Conservation (phyloP, 1,140 invertebrate species). For the Eupeodes corollae region DNA sequence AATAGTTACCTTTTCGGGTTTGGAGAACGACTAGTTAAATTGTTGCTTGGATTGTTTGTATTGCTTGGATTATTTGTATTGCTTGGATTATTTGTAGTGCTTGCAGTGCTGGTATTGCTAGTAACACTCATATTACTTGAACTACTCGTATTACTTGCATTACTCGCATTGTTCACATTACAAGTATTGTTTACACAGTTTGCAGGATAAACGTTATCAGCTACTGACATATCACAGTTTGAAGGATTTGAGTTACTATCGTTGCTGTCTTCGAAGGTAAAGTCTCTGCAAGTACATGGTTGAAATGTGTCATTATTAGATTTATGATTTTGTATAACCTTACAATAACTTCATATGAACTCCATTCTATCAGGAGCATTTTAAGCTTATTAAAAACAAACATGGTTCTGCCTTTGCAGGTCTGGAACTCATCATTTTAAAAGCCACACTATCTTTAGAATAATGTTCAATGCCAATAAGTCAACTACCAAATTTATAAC, state of each 20-base stretch:
- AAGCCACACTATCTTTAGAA: no score
- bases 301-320: no score
- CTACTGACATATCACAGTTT: slow-evolving; percentile 36
- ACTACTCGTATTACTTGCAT: background rate
- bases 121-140: no score
- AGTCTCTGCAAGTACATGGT: slow-evolving; percentile 21
- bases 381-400: no score
- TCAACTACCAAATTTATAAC: no score
- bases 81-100: background rate
- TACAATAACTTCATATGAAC: no score
- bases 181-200: background rate
- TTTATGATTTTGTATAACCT: no score
- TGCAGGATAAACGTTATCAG: slow-evolving; percentile 27
- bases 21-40: slow-evolving; percentile 25
- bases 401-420: no score
- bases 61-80: background rate
- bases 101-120: slow-evolving; percentile 14
- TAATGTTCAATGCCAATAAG: no score
- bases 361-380: no score
- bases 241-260: slow-evolving; percentile 34
- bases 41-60: slow-evolving; percentile 1
- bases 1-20: slow-evolving; percentile 28
- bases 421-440: no score
- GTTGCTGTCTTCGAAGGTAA: slow-evolving; percentile 34
- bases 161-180: background rate